phyloP scores from a whole-genome alignment of 1,140 invertebrate genomes.

The Pectinophora gossypiella region DNA sequence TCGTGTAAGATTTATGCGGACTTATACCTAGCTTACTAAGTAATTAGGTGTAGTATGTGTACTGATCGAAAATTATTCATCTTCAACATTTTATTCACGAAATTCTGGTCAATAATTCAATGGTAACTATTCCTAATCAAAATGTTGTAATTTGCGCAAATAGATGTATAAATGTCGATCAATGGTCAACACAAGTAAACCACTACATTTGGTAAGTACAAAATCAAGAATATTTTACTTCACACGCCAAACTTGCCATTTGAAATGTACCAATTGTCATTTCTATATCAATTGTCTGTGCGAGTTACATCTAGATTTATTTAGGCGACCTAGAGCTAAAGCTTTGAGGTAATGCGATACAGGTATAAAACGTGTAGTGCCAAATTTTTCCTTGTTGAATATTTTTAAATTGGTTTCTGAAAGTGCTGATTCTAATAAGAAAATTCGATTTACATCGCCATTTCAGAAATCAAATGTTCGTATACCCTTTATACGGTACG shows the following conservation, averaged over 20 bases:
- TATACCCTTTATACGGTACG: not conserved
- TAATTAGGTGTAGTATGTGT: conserved; percentile 52
- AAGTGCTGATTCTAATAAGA: too few species aligned
- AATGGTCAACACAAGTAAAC: too few species aligned
- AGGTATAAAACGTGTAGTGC: conserved; percentile 29
- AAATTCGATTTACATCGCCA: too few species aligned
- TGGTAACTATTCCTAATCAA: too few species aligned
- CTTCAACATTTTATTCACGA: conserved; percentile 18
- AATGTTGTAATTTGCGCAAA: too few species aligned
- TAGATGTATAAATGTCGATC: too few species aligned
- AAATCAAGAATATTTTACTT: too few species aligned
- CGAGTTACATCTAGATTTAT: not conserved
- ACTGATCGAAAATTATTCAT: conserved; percentile 28
- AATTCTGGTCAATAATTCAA: conserved; percentile 6
- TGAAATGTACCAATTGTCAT: too few species aligned
- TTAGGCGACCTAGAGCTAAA: conserved; percentile 14
- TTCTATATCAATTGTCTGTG: too few species aligned
- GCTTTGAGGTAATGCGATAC: conserved; percentile 23
- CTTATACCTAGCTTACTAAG: conserved; percentile 52
- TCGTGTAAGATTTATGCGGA: conserved; percentile 35
- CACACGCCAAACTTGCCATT: too few species aligned
- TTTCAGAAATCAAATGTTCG: not conserved
- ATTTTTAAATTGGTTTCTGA: conserved; percentile 17
- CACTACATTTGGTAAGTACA: too few species aligned
- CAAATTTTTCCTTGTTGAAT: conserved; percentile 35